These are phyloP conservation scores for Phodopus roborovskii DNA, from an alignment of 2,113 vertebrate species.

Conservation along the genomic window DNA sequence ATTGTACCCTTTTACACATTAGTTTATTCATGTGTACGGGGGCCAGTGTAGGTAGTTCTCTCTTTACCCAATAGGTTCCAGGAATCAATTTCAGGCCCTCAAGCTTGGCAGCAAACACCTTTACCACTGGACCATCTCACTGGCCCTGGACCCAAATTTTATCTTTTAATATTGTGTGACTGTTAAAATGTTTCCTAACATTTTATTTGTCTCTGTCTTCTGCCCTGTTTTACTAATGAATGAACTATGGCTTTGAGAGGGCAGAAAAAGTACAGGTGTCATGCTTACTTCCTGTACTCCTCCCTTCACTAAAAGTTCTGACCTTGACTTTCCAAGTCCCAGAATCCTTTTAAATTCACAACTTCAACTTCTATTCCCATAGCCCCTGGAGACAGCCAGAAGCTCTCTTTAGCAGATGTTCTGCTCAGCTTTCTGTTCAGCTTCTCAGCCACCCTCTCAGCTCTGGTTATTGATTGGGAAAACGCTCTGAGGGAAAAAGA, in stretches of 20 bases:
- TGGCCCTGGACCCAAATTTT: not conserved
- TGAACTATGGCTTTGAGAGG: not conserved
- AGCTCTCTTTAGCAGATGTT: conserved; percentile 21
- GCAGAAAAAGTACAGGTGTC: not conserved
- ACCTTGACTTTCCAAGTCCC: not conserved
- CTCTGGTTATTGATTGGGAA: conserved; percentile 12
- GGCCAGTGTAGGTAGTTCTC: too few species aligned
- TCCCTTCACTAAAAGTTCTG: not conserved
- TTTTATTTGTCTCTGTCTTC: not conserved
- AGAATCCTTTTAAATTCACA: conserved; percentile 30
- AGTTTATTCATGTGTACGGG: not conserved
- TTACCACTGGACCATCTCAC: not conserved
- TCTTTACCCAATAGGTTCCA: not conserved
- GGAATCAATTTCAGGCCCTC: not conserved
- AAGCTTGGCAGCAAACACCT: not conserved
- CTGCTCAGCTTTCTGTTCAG: not conserved
- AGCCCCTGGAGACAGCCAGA: not conserved
- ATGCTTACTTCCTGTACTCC: not conserved
- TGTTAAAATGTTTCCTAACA: not conserved
- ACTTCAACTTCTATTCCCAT: not conserved
- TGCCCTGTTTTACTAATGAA: not conserved
- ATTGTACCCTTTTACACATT: not conserved
- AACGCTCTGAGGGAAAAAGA: not conserved
- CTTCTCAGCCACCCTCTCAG: not conserved
- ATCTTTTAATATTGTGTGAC: not conserved